These are phyloP conservation scores for Actinia tenebrosa DNA, from an alignment of 64 coral and sea anemone genomes.

Conservation along the genomic window DNA sequence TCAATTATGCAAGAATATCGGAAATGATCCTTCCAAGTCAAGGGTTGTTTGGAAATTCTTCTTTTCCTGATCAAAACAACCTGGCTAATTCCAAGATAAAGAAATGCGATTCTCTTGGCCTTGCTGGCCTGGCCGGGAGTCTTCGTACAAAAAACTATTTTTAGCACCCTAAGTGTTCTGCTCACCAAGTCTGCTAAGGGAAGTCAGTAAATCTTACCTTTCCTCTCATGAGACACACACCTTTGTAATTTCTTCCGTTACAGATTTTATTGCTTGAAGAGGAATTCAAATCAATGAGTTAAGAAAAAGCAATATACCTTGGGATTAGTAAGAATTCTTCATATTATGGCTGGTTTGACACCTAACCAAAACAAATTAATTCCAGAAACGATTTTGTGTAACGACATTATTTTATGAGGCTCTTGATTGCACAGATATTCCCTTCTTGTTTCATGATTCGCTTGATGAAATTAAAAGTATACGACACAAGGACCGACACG, in stretches of 20 bases:
- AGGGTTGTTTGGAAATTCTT: not conserved
- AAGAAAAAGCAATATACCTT: not conserved
- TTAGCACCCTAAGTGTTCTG: not conserved
- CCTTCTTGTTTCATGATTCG: too few relatives aligned
- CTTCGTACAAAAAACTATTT: not conserved
- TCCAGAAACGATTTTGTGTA: too few relatives aligned
- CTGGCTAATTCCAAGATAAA: not conserved
- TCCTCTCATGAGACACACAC: not conserved
- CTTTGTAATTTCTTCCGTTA: not conserved
- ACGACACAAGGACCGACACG: too few relatives aligned
- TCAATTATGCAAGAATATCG: not conserved
- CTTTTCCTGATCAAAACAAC: not conserved
- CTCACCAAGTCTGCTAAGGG: not conserved
- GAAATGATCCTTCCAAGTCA: not conserved
- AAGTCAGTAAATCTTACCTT: not conserved
- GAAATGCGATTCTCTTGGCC: not conserved
- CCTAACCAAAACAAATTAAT: too few relatives aligned
- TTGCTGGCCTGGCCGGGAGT: not conserved
- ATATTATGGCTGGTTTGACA: too few relatives aligned
- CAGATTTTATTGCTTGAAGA: not conserved
- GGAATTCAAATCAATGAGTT: not conserved
- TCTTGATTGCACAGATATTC: not conserved
- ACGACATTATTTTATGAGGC: too few relatives aligned
- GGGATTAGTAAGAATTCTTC: too few relatives aligned
- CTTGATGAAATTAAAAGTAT: too few relatives aligned